phyloP scores from a whole-genome alignment of 2,888 invertebrate genomes.

The Apodemia duryi region DNA sequence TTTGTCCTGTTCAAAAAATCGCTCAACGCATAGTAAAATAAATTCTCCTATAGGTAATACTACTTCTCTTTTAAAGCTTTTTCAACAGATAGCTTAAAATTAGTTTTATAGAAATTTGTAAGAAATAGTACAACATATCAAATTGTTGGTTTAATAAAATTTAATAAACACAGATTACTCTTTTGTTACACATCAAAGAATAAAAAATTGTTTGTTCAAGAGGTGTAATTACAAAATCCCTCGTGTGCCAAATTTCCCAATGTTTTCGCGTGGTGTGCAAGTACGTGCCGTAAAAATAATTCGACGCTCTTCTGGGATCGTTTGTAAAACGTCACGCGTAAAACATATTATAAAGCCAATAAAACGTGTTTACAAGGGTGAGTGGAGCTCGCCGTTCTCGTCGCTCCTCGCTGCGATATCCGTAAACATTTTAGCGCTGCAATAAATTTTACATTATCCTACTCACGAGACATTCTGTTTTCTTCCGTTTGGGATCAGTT shows the following conservation, averaged over 20 bases:
- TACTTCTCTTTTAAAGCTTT: too few species aligned
- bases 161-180: background rate
- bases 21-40: too few species aligned
- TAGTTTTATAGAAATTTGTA: too few species aligned
- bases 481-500: constrained; percentile 73
- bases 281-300: constrained; percentile 78
- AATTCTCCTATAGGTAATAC: too few species aligned
- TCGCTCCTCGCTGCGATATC: constrained; percentile 60
- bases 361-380: constrained; percentile 51
- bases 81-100: too few species aligned
- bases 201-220: constrained; percentile 61
- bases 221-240: constrained; percentile 72
- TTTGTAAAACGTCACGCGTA: constrained; percentile 67
- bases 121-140: too few species aligned
- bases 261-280: constrained; percentile 61
- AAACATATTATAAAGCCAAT: constrained; percentile 71
- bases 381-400: constrained; percentile 65
- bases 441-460: constrained; percentile 78
- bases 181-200: constrained; percentile 42
- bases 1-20: too few species aligned
- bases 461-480: constrained; percentile 75
- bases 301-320: constrained; percentile 75
- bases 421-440: constrained; percentile 78
- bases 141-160: background rate
- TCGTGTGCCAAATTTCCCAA: constrained; percentile 63